Evolutionary conservation across 2,113 vertebrate genomes (phyloP), one percentile per base, ranked within the genome.

Genomic region (Todiramphus chloris): DNA sequence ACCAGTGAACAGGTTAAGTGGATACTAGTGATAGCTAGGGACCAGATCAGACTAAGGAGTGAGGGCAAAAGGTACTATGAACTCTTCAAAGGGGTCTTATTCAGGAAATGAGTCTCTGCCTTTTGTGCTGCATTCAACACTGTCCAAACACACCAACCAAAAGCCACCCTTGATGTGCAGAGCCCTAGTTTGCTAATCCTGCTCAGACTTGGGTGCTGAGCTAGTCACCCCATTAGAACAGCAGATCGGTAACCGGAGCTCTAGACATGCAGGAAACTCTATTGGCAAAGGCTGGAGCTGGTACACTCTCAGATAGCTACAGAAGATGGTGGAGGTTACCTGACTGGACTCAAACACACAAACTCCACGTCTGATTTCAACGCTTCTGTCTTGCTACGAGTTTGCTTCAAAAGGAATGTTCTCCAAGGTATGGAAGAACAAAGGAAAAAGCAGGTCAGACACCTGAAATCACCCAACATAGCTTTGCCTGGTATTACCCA

Each of bases 131-230:
- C 66, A 80, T 58, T 33, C 31, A 66, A 51, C 9, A 12, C 33
- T 35, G 33, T 25, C 62, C 18, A 31, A 53, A 24, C 9, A 39
- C 23, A 48, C 1, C 3, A 58, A 31, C 10, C 9, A 4, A 19
- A 66, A 62, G 9, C 77, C 28, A 20, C 17, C 23, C 44, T 35
- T 13, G 25, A 25, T 24, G 11, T 4, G 4, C 13, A 44, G 14
- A 76, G 30, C 6, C 5, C 5, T 5, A 16, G 16, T n/a, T 8
- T 62, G 41, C 1, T 6, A 48, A 63, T 53, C 8, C 58, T 43
- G 41, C 44, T 46, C 59, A 48, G 35, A 18, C 41, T 51, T 0
- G 0, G 41, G 6, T 2, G 1, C 23, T 7, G 18, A 89, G 27
- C 19, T 89, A 46, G 39, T 50, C 33, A 41, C 18, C 24, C 16